A percentile compares a stretch with the other conserved stretches of the same genome.
Evolutionary conservation across 2,888 invertebrate species (phyloP).

Genomic region (Geotrupes spiniger): DNA sequence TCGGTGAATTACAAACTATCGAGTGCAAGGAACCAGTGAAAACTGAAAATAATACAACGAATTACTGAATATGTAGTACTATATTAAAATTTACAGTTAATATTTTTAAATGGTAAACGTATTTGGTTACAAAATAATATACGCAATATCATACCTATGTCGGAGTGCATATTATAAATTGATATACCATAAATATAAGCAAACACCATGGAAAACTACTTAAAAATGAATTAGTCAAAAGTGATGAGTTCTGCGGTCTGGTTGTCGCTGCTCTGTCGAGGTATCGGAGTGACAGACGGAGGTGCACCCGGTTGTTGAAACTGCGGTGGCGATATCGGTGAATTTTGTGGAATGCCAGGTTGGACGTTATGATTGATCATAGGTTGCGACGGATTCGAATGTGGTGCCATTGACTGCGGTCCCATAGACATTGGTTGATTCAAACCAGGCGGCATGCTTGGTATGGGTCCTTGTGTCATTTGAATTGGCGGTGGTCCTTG

Average conservation of each 20-base stretch:
- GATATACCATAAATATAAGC: neutral
- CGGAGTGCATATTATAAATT: neutral
- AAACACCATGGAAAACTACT: constrained; percentile 2
- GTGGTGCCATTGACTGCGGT: constrained; percentile 16
- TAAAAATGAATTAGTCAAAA: constrained; percentile 62
- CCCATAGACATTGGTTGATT: constrained; percentile 11
- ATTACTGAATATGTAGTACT: no score
- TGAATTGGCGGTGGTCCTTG: neutral
- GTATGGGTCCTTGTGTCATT: neutral
- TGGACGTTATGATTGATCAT: constrained; percentile 28
- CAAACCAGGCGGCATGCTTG: constrained; percentile 4
- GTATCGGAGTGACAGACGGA: constrained; percentile 33
- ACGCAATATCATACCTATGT: constrained; percentile 1
- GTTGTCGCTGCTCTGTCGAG: constrained; percentile 48
- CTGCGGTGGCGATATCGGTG: neutral
- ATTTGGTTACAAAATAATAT: constrained; percentile 2
- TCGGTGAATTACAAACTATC: no score
- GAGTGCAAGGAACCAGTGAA: no score
- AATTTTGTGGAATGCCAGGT: constrained; percentile 11
- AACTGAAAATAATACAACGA: no score
- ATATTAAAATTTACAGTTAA: constrained; percentile 1
- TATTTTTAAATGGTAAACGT: constrained; percentile 11
- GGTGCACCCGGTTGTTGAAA: constrained; percentile 34
- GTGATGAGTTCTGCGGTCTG: constrained; percentile 77
- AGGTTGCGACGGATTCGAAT: constrained; percentile 23